These are phyloP conservation scores for Nephrocerus scutellatus DNA, from an alignment of 2,888 invertebrate species.

Conservation along the genomic window DNA sequence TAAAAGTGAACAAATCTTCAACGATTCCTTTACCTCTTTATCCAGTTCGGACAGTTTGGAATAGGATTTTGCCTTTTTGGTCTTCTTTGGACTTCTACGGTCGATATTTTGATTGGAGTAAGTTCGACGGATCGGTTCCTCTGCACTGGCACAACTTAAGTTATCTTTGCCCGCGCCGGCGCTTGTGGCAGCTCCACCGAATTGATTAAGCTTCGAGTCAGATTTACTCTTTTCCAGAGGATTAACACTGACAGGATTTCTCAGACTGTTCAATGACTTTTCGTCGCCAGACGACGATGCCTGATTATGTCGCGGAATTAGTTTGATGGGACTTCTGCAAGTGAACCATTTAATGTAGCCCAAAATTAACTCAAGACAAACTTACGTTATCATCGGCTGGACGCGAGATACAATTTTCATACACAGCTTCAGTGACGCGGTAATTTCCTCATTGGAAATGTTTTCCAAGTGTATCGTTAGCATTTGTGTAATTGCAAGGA, in stretches of 20 bases:
- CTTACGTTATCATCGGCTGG: constrained; percentile 56
- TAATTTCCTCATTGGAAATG: constrained; percentile 52
- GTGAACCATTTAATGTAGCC: background rate
- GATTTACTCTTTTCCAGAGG: constrained; percentile 60
- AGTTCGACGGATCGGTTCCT: constrained; percentile 49
- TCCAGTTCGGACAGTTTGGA: constrained; percentile 53
- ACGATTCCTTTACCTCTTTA: constrained; percentile 43
- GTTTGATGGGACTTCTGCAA: constrained; percentile 42
- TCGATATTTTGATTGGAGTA: constrained; percentile 53
- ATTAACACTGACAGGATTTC: constrained; percentile 24
- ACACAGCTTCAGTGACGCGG: constrained; percentile 59
- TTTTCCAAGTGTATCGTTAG: constrained; percentile 53
- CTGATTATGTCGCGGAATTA: constrained; percentile 24
- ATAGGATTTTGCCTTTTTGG: constrained; percentile 55
- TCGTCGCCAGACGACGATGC: constrained; percentile 23
- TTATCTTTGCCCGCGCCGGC: constrained; percentile 25
- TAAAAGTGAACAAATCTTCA: background rate
- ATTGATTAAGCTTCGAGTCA: constrained; percentile 56
- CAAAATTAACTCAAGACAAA: background rate
- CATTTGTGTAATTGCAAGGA: constrained; percentile 58
- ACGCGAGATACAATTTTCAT: constrained; percentile 68
- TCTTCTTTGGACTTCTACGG: constrained; percentile 44
- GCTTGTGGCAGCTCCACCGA: constrained; percentile 30
- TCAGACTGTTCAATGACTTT: constrained; percentile 13
- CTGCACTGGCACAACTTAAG: constrained; percentile 24